phyloP scores from a whole-genome alignment of 2,888 invertebrate genomes.

The Scaptomyza cyrtandrae region DNA sequence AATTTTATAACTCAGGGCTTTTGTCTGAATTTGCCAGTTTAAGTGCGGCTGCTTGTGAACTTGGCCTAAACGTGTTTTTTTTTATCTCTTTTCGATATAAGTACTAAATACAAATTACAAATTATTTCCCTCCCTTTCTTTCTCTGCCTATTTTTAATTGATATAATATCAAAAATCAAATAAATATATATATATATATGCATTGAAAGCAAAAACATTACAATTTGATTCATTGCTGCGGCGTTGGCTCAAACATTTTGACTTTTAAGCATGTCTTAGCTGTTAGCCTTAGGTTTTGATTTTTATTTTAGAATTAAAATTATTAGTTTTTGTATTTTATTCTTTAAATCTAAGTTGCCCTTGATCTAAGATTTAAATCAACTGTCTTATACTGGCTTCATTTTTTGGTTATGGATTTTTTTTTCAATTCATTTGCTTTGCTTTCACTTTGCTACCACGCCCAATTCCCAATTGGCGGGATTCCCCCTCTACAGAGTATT shows the following conservation, averaged over 20 bases:
- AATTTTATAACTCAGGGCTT: constrained; percentile 39
- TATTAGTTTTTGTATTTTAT: neutral
- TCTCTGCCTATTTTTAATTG: constrained; percentile 1
- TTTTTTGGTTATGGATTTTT: neutral
- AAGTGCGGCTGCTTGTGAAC: constrained; percentile 18
- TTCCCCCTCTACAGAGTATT: neutral
- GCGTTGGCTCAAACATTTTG: neutral
- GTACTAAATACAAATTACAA: neutral
- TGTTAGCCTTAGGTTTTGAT: neutral
- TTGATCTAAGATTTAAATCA: neutral
- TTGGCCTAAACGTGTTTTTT: neutral
- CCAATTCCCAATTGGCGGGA: no score
- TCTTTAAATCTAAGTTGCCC: neutral
- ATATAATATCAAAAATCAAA: constrained; percentile 35
- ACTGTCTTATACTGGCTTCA: neutral
- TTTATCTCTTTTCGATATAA: constrained; percentile 14
- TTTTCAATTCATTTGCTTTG: neutral
- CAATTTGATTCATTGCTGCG: constrained; percentile 36
- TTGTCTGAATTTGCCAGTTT: constrained; percentile 23
- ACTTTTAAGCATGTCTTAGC: constrained; percentile 22
- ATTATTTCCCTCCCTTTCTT: neutral
- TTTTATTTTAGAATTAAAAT: neutral
- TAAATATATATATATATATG: constrained; percentile 32
- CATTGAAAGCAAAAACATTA: constrained; percentile 29
- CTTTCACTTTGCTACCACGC: neutral